A percentile compares a stretch with the other conserved stretches of the same genome.
Evolutionary conservation across 2,797 vertebrate genomes (phyloP).

Genomic region (Bradypodion pumilum): DNA sequence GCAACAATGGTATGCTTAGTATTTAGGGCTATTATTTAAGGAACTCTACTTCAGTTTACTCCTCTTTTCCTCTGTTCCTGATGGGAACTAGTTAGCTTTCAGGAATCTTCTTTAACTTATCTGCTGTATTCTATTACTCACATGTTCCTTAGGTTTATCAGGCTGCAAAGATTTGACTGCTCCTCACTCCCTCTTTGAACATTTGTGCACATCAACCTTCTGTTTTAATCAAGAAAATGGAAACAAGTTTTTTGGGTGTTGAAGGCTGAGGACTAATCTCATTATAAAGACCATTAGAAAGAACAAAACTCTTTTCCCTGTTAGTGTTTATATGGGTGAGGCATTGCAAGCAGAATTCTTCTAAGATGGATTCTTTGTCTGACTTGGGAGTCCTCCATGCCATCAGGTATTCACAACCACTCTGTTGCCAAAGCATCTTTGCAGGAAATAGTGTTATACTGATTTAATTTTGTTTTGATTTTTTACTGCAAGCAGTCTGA

Average conservation of each 20-base stretch:
- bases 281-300: neutral
- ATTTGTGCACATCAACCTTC: no score
- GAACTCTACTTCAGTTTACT: neutral
- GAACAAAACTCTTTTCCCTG: neutral
- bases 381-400: neutral
- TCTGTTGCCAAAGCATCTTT: neutral
- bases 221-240: neutral
- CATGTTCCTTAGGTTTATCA: neutral
- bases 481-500: no score
- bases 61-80: neutral
- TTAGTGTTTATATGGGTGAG: neutral
- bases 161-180: no score
- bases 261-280: neutral
- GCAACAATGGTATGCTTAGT: constrained; percentile 77
- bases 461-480: no score
- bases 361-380: neutral
- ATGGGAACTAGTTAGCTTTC: neutral
- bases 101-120: neutral
- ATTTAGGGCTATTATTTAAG: neutral
- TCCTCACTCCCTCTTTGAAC: neutral
- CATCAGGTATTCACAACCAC: neutral
- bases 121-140: neutral
- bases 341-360: no score
- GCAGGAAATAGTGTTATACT: neutral
- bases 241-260: neutral